Percentiles rank a stretch among this genome's conserved stretches.
Conservation (phyloP, 2,113 vertebrate genomes). For the Lophotis ruficrista region DNA sequence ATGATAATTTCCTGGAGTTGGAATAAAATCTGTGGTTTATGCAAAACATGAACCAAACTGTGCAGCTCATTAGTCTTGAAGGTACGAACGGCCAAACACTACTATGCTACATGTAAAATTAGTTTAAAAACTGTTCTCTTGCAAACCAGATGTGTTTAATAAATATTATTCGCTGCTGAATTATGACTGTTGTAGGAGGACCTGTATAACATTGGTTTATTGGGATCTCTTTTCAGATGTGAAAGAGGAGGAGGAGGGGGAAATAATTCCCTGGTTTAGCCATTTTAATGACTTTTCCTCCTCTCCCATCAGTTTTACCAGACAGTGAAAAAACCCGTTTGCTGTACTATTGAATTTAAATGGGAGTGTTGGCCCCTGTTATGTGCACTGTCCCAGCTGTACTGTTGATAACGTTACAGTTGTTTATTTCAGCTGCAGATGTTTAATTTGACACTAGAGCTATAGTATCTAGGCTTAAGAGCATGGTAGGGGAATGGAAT, state of each 20-base stretch:
- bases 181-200: background rate
- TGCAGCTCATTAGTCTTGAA: background rate
- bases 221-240: background rate
- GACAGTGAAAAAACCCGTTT: background rate
- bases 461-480: background rate
- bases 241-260: too few species aligned
- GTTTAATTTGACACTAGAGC: background rate
- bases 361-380: background rate
- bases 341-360: background rate
- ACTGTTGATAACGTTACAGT: background rate
- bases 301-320: background rate
- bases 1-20: constrained; percentile 42
- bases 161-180: background rate
- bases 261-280: background rate
- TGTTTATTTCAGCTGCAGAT: background rate
- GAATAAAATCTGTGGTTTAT: background rate
- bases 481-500: background rate
- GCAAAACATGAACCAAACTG: background rate
- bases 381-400: background rate
- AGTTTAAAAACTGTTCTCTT: background rate
- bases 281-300: background rate
- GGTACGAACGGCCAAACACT: background rate
- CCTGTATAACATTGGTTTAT: background rate
- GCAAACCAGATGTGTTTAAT: background rate
- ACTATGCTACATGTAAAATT: background rate